Conservation (phyloP, 2,113 vertebrate species). For the Sapayoa aenigma region DNA sequence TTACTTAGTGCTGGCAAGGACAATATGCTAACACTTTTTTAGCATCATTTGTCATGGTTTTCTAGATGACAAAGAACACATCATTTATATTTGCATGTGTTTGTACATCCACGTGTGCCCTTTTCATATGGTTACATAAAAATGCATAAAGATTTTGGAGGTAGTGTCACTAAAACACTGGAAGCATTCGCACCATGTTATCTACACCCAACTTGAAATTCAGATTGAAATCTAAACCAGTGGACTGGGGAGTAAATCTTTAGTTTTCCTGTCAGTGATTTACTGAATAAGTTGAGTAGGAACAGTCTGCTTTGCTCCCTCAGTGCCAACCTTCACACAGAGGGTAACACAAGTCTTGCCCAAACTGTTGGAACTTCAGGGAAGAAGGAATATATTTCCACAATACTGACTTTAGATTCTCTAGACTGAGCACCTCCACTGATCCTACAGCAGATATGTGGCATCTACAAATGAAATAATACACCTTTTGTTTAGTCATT, state of each 20-base stretch:
- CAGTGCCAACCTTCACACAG: fast-evolving
- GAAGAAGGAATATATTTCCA: not conserved
- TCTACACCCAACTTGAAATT: not conserved
- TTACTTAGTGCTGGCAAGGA: not conserved
- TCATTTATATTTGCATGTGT: not conserved
- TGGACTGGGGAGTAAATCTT: not conserved
- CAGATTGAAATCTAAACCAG: not conserved
- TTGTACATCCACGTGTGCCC: not conserved
- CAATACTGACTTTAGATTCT: not conserved
- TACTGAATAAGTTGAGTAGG: not conserved
- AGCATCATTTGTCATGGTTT: not conserved
- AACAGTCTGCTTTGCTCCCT: not conserved
- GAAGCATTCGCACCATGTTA: not conserved
- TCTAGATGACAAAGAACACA: not conserved
- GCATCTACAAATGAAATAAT: not conserved
- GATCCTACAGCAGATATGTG: not conserved
- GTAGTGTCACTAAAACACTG: not conserved
- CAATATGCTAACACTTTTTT: not conserved
- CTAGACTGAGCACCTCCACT: not conserved
- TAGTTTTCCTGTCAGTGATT: not conserved
- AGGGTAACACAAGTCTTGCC: not conserved
- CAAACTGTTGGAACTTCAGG: not conserved
- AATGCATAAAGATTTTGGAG: not conserved
- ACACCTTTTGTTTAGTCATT: not conserved
- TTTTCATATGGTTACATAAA: not conserved